Conservation (phyloP, 1,140 invertebrate species). For the Drosophila suzukii region DNA sequence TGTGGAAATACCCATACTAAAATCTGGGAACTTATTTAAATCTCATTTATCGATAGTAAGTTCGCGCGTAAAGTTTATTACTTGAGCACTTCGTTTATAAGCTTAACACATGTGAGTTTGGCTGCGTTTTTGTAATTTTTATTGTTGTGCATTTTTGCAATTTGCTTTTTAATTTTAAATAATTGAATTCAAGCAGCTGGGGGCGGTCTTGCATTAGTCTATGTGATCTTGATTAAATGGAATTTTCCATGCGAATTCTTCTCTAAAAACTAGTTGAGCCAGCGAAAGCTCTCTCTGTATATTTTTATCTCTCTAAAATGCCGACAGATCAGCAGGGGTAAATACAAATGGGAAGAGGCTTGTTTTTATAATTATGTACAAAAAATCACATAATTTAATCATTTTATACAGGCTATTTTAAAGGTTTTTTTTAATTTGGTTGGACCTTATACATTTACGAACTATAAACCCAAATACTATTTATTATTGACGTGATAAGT, state of each 20-base stretch:
- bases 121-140: background rate
- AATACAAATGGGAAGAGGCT: background rate
- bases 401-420: no score
- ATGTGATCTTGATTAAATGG: slow-evolving; percentile 34
- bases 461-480: no score
- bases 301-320: background rate
- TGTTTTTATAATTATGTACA: background rate
- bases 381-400: no score
- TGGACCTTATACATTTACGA: no score
- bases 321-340: slow-evolving; percentile 3
- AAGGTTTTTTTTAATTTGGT: no score
- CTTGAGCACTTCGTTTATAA: background rate
- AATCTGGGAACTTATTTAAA: background rate
- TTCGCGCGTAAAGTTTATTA: background rate
- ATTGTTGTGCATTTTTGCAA: background rate
- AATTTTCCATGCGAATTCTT: slow-evolving; percentile 49
- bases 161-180: slow-evolving; percentile 3
- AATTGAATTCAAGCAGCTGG: background rate
- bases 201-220: background rate
- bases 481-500: background rate
- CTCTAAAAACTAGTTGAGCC: slow-evolving; percentile 14
- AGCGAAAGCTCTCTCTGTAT: slow-evolving; percentile 41
- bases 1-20: background rate
- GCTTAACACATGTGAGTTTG: background rate
- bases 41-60: background rate